phyloP scores from a whole-genome alignment of 2,888 invertebrate genomes.

The Sialis lutaria region DNA sequence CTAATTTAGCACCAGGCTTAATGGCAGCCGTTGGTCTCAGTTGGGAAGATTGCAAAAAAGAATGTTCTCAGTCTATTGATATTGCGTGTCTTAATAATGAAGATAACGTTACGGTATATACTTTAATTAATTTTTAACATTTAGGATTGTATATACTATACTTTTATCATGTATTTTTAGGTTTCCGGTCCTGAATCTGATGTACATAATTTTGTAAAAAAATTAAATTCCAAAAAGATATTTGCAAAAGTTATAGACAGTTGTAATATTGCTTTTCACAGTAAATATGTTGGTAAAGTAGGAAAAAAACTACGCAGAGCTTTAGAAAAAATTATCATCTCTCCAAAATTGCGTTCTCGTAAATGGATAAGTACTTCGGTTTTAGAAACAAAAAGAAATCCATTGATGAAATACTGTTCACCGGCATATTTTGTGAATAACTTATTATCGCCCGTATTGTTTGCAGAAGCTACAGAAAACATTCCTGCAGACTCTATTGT shows the following conservation, averaged over 20 bases:
- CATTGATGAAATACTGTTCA: constrained; percentile 53
- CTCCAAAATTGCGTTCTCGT: constrained; percentile 49
- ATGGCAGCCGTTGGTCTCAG: constrained; percentile 78
- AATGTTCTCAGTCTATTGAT: too few species aligned
- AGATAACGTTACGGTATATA: constrained; percentile 59
- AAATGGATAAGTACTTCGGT: constrained; percentile 82
- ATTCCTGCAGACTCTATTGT: constrained; percentile 68
- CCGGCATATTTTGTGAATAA: constrained; percentile 86
- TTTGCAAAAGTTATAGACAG: constrained; percentile 66
- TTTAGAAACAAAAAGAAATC: constrained; percentile 56
- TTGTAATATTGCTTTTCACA: constrained; percentile 73
- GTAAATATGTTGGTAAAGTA: constrained; percentile 60
- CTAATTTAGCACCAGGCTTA: constrained; percentile 32
- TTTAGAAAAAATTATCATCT: constrained; percentile 55
- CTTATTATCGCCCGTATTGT: constrained; percentile 70
- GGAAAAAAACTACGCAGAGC: constrained; percentile 53
- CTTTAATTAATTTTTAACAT: background rate
- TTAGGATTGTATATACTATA: constrained; percentile 22
- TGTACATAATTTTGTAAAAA: constrained; percentile 40
- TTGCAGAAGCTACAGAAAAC: constrained; percentile 63
- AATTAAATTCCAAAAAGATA: constrained; percentile 45
- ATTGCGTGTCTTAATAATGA: constrained; percentile 25
- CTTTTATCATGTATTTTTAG: constrained; percentile 57
- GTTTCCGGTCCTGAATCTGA: constrained; percentile 57
- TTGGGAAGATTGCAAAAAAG: constrained; percentile 58